These are phyloP conservation scores for Stenodera caucasica DNA, from an alignment of 2,888 invertebrate genomes.

Conservation along the genomic window DNA sequence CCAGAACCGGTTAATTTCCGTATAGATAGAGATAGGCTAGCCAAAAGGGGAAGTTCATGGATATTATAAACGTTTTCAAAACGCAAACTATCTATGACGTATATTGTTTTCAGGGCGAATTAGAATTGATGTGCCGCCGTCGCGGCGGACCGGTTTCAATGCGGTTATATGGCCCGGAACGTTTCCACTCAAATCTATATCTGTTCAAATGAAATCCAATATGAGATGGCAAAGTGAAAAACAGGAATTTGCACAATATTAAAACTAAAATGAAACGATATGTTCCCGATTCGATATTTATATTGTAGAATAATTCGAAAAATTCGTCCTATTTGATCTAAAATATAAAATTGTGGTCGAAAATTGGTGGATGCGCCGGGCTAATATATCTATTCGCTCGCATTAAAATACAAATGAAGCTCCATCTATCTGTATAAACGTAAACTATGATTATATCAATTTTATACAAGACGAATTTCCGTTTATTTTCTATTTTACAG, in stretches of 20 bases:
- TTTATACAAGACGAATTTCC: not conserved
- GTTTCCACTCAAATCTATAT: not conserved
- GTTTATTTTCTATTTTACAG: not conserved
- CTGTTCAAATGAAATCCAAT: not conserved
- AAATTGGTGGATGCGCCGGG: no score
- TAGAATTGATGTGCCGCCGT: slow-evolving; percentile 33
- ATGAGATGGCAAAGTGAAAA: no score
- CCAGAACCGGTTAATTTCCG: slow-evolving; percentile 35
- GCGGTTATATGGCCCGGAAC: not conserved
- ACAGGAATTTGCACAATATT: no score
- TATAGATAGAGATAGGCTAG: slow-evolving; percentile 30
- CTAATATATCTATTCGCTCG: no score
- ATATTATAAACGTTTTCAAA: slow-evolving; percentile 23
- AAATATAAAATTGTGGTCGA: no score
- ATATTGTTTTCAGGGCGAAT: slow-evolving; percentile 35
- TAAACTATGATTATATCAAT: no score
- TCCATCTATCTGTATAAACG: no score
- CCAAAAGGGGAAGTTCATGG: not conserved
- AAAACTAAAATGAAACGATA: no score
- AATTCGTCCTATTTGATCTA: no score
- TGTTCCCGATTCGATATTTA: no score
- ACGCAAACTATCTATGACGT: slow-evolving; percentile 35
- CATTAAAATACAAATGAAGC: no score
- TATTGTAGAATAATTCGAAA: no score
- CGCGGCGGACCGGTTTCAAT: not conserved